Percentiles rank a stretch among this genome's conserved stretches.
Conservation (phyloP, 2,113 vertebrate species). For the Forbesichthys papilliferus region DNA sequence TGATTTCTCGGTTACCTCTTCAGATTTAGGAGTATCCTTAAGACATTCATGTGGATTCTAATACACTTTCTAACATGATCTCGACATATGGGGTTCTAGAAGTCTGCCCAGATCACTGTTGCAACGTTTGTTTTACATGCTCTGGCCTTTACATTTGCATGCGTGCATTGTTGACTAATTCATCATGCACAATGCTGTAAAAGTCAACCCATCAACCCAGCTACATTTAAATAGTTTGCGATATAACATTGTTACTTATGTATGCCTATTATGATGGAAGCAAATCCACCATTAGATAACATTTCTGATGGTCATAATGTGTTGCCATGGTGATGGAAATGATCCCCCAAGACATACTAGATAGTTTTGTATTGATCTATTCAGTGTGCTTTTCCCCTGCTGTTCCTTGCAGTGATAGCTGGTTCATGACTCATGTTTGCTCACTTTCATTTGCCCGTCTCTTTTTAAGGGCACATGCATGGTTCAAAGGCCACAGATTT, state of each 20-base stretch:
- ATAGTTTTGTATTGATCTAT: slow-evolving; percentile 20
- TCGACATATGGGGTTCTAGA: neutral
- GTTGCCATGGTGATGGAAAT: slow-evolving; percentile 51
- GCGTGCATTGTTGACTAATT: slow-evolving; percentile 12
- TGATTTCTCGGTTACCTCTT: slow-evolving; percentile 45
- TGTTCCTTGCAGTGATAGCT: slow-evolving; percentile 10
- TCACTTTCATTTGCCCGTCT: slow-evolving; percentile 60
- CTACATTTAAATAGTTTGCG: slow-evolving; percentile 20
- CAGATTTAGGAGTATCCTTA: slow-evolving; percentile 9
- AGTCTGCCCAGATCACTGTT: neutral
- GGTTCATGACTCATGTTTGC: slow-evolving; percentile 52
- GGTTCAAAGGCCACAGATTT: slow-evolving; percentile 53
- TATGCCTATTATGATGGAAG: slow-evolving; percentile 11
- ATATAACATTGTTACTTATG: slow-evolving; percentile 24
- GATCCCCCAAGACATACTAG: slow-evolving; percentile 14
- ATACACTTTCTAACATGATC: neutral
- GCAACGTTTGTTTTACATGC: neutral
- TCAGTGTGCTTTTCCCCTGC: neutral
- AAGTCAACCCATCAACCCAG: slow-evolving; percentile 15
- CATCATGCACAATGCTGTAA: neutral
- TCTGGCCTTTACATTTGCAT: too few relatives aligned
- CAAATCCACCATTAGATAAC: slow-evolving; percentile 31
- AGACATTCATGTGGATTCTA: slow-evolving; percentile 5
- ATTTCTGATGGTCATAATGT: slow-evolving; percentile 19
- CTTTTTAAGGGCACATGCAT: slow-evolving; percentile 23